These are phyloP conservation scores for Eupithecia inturbata DNA, from an alignment of 2,888 invertebrate genomes.

Conservation along the genomic window DNA sequence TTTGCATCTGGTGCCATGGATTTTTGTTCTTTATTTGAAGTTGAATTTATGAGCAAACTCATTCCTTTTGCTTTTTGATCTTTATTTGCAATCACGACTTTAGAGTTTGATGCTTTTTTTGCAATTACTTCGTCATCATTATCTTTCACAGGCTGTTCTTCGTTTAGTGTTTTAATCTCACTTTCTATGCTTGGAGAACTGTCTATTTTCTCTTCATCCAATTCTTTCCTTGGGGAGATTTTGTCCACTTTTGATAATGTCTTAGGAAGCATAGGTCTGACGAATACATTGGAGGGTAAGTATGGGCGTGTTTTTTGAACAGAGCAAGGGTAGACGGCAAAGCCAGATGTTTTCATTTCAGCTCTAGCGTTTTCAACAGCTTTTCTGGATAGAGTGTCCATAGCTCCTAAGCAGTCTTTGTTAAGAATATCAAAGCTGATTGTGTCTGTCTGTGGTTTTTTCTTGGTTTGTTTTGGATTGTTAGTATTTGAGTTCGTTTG, in stretches of 20 bases:
- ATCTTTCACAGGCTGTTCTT: slow-evolving; percentile 4
- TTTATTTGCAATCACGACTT: slow-evolving; percentile 20
- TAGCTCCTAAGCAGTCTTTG: slow-evolving; percentile 72
- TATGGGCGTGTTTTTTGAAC: slow-evolving; percentile 55
- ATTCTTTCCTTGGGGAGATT: slow-evolving; percentile 71
- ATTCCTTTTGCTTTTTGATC: slow-evolving; percentile 26
- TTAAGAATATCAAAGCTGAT: slow-evolving; percentile 60
- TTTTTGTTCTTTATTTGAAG: slow-evolving; percentile 20
- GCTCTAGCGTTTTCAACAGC: slow-evolving; percentile 66
- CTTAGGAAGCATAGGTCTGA: slow-evolving; percentile 73
- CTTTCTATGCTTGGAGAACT: slow-evolving; percentile 88
- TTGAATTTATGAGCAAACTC: slow-evolving; percentile 6
- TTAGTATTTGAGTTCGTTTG: slow-evolving; percentile 52
- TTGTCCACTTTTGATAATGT: slow-evolving; percentile 61
- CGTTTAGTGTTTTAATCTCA: slow-evolving; percentile 17
- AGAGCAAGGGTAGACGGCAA: slow-evolving; percentile 46
- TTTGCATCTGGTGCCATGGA: slow-evolving; percentile 3
- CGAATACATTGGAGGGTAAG: slow-evolving; percentile 61
- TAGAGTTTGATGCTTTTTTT: slow-evolving; percentile 11
- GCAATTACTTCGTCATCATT: slow-evolving; percentile 14
- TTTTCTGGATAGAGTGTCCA: slow-evolving; percentile 67
- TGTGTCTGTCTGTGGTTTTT: slow-evolving; percentile 60
- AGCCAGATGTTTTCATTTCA: slow-evolving; percentile 63
- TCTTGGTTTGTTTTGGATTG: slow-evolving; percentile 64
- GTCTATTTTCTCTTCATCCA: slow-evolving; percentile 71